Evolutionary conservation across 2,797 vertebrate genomes (phyloP).

Genomic region (Acomys russatus): DNA sequence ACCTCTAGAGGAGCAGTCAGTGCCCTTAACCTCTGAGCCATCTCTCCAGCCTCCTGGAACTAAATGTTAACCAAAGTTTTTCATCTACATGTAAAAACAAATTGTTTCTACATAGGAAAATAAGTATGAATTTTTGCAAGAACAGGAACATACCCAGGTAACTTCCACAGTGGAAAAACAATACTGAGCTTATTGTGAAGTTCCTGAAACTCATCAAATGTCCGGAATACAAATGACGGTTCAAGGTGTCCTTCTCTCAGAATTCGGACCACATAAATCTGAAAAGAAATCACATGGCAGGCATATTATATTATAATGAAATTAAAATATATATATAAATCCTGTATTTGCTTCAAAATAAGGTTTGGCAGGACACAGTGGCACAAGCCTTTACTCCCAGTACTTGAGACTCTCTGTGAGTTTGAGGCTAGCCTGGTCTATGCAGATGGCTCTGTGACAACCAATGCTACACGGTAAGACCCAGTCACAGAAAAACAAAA

Average conservation of each 20-base stretch:
- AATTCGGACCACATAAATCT: slow-evolving; percentile 97
- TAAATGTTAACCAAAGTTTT: slow-evolving; percentile 53
- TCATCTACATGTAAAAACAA: slow-evolving; percentile 40
- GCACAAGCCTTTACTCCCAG: background rate
- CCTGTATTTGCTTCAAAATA: slow-evolving; percentile 43
- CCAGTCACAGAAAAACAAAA: background rate
- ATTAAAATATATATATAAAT: background rate
- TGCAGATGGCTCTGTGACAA: background rate
- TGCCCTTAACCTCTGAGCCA: no score
- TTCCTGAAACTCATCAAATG: slow-evolving; percentile 99
- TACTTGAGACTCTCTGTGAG: background rate
- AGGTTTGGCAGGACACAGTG: background rate
- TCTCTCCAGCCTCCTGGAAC: no score
- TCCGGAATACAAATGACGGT: slow-evolving; percentile 96
- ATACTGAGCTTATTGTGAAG: slow-evolving; percentile 98
- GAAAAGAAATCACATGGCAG: slow-evolving; percentile 77
- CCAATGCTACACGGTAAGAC: background rate
- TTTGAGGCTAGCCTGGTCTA: background rate
- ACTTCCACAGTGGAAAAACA: slow-evolving; percentile 98
- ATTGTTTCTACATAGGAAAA: slow-evolving; percentile 19
- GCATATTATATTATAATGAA: slow-evolving; percentile 54
- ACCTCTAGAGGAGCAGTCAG: no score
- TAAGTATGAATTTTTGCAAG: background rate
- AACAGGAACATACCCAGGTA: slow-evolving; percentile 93
- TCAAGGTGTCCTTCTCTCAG: slow-evolving; percentile 95